Conservation (phyloP, 2,797 vertebrate genomes). For the Sebastes baramenuke region DNA sequence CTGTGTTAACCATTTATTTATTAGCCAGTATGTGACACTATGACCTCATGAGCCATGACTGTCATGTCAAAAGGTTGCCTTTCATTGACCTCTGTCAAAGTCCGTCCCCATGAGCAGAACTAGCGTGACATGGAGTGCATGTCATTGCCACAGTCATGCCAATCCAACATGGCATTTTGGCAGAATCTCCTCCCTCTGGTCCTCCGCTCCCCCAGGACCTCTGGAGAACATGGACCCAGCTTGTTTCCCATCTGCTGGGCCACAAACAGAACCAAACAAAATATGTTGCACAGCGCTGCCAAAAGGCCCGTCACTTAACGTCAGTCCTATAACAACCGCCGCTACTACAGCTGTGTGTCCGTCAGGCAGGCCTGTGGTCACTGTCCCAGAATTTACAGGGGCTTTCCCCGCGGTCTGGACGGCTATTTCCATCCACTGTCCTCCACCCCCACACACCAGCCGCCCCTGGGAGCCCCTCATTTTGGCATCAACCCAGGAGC, state of each 20-base stretch:
- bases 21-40: background rate
- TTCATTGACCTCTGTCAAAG: slow-evolving; percentile 2
- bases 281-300: slow-evolving; percentile 54
- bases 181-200: slow-evolving; percentile 64
- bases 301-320: slow-evolving; percentile 42
- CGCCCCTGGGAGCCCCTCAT: slow-evolving; percentile 51
- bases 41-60: slow-evolving; percentile 12
- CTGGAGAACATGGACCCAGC: slow-evolving; percentile 75
- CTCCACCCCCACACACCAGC: slow-evolving; percentile 42
- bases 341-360: slow-evolving; percentile 63
- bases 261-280: slow-evolving; percentile 76
- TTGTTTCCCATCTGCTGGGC: slow-evolving; percentile 84
- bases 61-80: slow-evolving; percentile 14
- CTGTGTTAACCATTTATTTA: slow-evolving; percentile 8
- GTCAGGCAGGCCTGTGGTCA: slow-evolving; percentile 46
- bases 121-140: background rate
- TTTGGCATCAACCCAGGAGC: slow-evolving; percentile 47
- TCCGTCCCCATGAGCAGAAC: background rate
- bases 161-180: slow-evolving; percentile 69
- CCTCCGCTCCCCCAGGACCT: slow-evolving; percentile 75
- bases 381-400: slow-evolving; percentile 73
- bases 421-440: slow-evolving; percentile 61
- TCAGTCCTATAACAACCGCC: slow-evolving; percentile 23
- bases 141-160: slow-evolving; percentile 32
- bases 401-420: slow-evolving; percentile 75